Evolutionary conservation across 2,797 vertebrate genomes (phyloP).

Genomic region (Catharus ustulatus): DNA sequence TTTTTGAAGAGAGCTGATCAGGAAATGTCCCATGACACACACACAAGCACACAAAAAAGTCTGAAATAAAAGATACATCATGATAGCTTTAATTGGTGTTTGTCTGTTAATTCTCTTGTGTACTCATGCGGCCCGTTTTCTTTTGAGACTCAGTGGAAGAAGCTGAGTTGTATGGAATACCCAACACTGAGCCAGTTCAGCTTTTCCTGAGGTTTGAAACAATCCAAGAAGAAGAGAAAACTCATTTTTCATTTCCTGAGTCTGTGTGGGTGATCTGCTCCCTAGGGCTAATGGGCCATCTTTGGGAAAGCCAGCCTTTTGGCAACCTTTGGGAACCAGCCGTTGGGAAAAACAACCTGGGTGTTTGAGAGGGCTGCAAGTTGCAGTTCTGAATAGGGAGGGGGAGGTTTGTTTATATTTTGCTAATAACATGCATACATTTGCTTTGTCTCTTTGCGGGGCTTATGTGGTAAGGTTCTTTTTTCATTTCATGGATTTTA

Average conservation of each 20-base stretch:
- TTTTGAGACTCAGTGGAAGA: not conserved
- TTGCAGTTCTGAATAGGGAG: not conserved
- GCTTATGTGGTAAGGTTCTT: not conserved
- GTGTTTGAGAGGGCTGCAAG: not conserved
- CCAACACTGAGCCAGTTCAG: not conserved
- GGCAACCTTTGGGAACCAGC: not conserved
- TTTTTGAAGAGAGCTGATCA: not conserved
- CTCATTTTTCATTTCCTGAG: constrained; percentile 26
- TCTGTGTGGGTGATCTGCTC: not conserved
- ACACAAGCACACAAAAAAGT: not conserved
- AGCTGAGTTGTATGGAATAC: not conserved
- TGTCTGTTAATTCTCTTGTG: not conserved
- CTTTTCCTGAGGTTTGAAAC: not conserved
- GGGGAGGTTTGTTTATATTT: not conserved
- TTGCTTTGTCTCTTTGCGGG: not conserved
- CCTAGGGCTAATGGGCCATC: not conserved
- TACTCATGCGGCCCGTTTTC: not conserved
- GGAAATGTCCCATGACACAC: not conserved
- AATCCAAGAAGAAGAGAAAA: constrained; percentile 1
- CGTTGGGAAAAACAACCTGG: not conserved
- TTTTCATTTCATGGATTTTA: not conserved
- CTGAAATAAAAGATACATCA: not conserved
- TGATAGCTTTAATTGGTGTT: not conserved
- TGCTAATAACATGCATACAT: not conserved
- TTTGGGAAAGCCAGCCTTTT: not conserved